Evolutionary conservation across 2,888 invertebrate species (phyloP), one percentile per base, ranked within the genome.

Genomic region (Sympetrum striolatum): DNA sequence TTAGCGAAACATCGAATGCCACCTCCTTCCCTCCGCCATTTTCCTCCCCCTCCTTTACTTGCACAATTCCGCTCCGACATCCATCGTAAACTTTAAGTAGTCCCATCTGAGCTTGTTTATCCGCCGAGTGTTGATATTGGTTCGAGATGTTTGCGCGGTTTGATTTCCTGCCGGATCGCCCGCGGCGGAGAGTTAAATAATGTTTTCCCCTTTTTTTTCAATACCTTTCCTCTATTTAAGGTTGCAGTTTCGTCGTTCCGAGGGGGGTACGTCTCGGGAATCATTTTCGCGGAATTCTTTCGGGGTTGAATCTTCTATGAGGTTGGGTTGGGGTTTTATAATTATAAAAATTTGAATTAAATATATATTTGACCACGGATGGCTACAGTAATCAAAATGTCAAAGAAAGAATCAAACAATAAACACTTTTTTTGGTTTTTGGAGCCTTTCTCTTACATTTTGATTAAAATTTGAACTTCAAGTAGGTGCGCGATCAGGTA

Each of bases 1-100:
- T 86, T 86, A 86, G 86, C 86, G 64, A 86, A 86, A 86, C 86
- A 86, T 86, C 86, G 37, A 86, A 60, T 60, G 60, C 25, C 60
- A 4, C 37, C 53, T 64, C 35, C 35, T 4, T 44, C 60, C 86
- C 31, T 2, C 58, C 31, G 8, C 58, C 37, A 8, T 37, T 25
- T 86, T 35, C 35, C 58, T n/a, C 37, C 4, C 58, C 82, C 60
- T 37, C 82, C 35, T 25, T 25, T 31, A 73, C 73, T 73, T 25
- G 48, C 81, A 48, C 81, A 39, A 25, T n/a, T 48, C n/a, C 81
- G 2, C 48, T 44, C 2, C 73, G 73, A 44, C 81, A 22, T 81
- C 44, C 44, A 22, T 48, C 81, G 73, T 25, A 31, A 31, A n/a
- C 25, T 73, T 73, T 25, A 73, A 31, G 25, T 73, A 31, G 31